These are phyloP conservation scores for Nipponia nippon DNA, from an alignment of 2,113 vertebrate genomes.

Conservation along the genomic window DNA sequence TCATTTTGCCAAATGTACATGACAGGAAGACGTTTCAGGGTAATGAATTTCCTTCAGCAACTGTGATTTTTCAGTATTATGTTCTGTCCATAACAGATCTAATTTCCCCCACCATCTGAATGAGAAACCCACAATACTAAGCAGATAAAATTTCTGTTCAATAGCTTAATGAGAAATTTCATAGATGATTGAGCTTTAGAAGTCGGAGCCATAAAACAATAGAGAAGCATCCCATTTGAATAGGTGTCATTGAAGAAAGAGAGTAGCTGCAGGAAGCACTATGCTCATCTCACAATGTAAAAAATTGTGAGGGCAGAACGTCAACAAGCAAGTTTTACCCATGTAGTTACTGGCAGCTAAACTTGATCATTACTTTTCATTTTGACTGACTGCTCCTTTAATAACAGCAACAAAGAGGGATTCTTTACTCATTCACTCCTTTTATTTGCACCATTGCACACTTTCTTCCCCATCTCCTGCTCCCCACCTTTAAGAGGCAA, in stretches of 20 bases:
- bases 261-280: not conserved
- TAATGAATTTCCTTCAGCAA: slow-evolving; percentile 61
- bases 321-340: not conserved
- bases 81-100: not conserved
- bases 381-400: not conserved
- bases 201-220: not conserved
- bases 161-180: not conserved
- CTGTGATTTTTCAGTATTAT: not conserved
- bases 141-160: not conserved
- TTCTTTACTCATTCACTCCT: not conserved
- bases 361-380: not conserved
- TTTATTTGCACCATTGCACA: not conserved
- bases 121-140: not conserved
- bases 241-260: not conserved
- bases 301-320: not conserved
- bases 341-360: not conserved
- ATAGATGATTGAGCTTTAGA: not conserved
- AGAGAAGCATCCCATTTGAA: not conserved
- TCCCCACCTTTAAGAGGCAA: not conserved
- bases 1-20: slow-evolving; percentile 51
- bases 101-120: not conserved
- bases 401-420: not conserved
- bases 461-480: not conserved
- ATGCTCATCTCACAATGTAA: not conserved
- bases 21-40: slow-evolving; percentile 42